Conservation (phyloP, 2,113 vertebrate species). For the Nothoprocta perdicaria region DNA sequence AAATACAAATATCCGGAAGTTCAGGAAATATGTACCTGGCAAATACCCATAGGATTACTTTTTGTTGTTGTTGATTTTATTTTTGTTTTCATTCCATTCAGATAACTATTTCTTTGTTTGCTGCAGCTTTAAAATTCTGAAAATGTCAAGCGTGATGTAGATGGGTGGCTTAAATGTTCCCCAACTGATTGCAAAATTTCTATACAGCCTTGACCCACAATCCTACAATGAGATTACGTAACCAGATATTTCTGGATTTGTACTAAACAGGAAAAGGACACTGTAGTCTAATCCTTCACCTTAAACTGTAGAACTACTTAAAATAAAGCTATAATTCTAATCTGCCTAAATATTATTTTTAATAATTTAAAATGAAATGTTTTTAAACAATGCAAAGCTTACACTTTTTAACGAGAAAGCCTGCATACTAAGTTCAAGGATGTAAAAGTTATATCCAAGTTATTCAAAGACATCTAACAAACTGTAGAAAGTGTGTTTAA, state of each 20-base stretch:
- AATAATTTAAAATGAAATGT: neutral
- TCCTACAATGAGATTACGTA: neutral
- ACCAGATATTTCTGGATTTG: neutral
- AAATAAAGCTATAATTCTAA: neutral
- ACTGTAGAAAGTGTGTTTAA: neutral
- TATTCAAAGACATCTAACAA: neutral
- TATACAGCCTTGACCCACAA: neutral
- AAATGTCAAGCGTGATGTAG: neutral
- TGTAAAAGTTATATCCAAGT: neutral
- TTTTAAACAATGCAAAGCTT: neutral
- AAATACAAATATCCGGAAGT: neutral
- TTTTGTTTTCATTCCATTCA: neutral
- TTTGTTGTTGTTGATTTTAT: neutral
- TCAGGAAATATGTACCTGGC: neutral
- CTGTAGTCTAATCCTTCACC: no score
- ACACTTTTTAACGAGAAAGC: neutral
- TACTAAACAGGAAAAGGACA: neutral
- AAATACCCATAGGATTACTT: neutral
- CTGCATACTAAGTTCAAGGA: neutral
- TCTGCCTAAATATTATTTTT: neutral
- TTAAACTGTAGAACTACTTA: neutral
- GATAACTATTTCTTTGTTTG: neutral
- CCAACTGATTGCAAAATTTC: neutral
- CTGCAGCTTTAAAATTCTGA: neutral
- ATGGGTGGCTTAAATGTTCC: neutral